phyloP scores from a whole-genome alignment of 2,113 vertebrate species.

The Nanger granti region DNA sequence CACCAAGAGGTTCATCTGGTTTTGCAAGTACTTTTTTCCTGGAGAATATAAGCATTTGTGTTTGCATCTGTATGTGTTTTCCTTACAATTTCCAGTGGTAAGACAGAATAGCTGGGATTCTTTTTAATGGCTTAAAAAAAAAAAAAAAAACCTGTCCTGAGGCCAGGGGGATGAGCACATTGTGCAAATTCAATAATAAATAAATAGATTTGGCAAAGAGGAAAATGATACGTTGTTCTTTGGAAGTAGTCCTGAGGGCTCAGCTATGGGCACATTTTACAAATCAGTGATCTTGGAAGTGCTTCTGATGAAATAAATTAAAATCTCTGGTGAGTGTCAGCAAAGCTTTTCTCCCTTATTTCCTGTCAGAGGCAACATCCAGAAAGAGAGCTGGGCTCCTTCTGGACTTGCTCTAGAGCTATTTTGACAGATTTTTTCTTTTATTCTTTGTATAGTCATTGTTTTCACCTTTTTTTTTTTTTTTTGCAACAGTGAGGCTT shows the following conservation, averaged over 20 bases:
- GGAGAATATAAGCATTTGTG: not conserved
- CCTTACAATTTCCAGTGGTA: not conserved
- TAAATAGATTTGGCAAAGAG: constrained; percentile 36
- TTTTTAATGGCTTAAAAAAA: not conserved
- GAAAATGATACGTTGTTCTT: constrained; percentile 4
- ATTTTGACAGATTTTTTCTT: constrained; percentile 17
- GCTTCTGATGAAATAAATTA: constrained; percentile 31
- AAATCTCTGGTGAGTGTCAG: not conserved
- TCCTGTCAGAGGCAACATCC: not conserved
- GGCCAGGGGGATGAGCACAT: not conserved
- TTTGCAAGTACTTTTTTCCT: not conserved
- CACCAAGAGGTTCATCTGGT: not conserved
- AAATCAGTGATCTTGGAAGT: constrained; percentile 49
- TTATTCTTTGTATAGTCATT: constrained; percentile 34
- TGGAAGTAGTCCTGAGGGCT: constrained; percentile 3
- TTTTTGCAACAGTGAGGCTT: constrained; percentile 21
- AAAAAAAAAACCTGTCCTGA: not conserved
- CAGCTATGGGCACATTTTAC: constrained; percentile 37
- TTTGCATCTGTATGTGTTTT: not conserved
- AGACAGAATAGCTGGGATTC: not conserved
- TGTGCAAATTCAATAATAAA: constrained; percentile 9
- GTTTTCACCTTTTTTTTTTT: constrained; percentile 31
- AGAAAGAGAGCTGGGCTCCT: not conserved
- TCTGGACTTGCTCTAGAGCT: constrained; percentile 26
- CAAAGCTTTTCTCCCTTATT: not conserved